Evolutionary conservation across 2,113 vertebrate species (phyloP).

Genomic region (Spheniscus mendiculus): DNA sequence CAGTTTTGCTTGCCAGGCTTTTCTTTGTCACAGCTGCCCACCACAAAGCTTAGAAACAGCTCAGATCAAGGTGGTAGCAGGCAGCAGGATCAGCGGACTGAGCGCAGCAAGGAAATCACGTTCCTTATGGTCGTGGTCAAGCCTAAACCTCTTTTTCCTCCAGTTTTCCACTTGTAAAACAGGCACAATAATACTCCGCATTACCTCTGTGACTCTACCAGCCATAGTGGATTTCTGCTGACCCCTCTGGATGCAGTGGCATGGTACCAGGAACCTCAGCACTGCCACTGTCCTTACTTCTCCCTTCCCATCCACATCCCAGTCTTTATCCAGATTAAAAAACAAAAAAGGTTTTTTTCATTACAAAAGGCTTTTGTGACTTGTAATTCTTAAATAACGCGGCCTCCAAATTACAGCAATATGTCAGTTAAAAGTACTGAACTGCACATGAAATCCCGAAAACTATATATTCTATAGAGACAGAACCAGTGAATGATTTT

Average conservation of each 20-base stretch:
- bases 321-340: not conserved
- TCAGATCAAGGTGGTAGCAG: not conserved
- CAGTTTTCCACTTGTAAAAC: not conserved
- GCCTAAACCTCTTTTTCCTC: not conserved
- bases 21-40: not conserved
- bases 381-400: not conserved
- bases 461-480: not conserved
- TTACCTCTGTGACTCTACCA: rapidly evolving
- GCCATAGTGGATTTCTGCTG: not conserved
- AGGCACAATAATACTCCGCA: rapidly evolving
- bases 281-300: not conserved
- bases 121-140: not conserved
- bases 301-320: not conserved
- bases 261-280: not conserved
- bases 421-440: not conserved
- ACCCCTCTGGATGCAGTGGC: not conserved
- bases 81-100: rapidly evolving
- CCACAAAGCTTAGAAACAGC: not conserved
- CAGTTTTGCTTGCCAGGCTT: not conserved
- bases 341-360: not conserved
- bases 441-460: not conserved
- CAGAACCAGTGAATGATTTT: not conserved
- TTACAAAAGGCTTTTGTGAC: not conserved
- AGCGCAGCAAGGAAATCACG: not conserved
- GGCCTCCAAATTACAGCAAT: not conserved